Conservation (phyloP, 2,113 vertebrate genomes). For the Hippocampus guttulatus region DNA sequence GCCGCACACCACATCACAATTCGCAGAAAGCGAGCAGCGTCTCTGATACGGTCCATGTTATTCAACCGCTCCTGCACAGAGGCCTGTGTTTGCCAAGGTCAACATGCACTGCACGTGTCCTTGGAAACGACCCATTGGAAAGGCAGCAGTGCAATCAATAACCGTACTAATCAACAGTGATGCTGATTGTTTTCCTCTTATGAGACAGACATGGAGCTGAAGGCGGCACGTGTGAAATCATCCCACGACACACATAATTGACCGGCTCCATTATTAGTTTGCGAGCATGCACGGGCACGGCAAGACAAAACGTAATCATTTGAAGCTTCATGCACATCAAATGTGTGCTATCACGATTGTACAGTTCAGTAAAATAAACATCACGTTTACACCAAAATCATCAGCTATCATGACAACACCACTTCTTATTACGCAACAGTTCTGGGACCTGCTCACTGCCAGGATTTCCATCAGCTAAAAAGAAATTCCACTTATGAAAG, state of each 20-base stretch:
- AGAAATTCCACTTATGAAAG: constrained; percentile 60
- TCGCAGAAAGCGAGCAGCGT: background rate
- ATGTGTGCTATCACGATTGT: constrained; percentile 6
- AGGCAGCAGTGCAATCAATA: constrained; percentile 71
- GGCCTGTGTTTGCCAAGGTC: constrained; percentile 66
- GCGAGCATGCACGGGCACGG: background rate
- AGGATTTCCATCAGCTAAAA: constrained; percentile 69
- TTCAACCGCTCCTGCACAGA: background rate
- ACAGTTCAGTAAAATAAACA: constrained; percentile 14
- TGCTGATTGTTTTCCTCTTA: constrained; percentile 68
- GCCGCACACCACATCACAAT: constrained; percentile 19
- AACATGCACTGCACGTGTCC: constrained; percentile 42
- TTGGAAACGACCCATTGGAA: constrained; percentile 54
- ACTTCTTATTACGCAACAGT: constrained; percentile 39
- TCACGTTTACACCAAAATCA: constrained; percentile 40
- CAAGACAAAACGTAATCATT: background rate
- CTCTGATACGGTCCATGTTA: background rate
- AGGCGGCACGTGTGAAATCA: constrained; percentile 37
- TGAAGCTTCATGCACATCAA: background rate
- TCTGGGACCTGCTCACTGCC: constrained; percentile 52
- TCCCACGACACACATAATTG: constrained; percentile 9
- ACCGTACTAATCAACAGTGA: constrained; percentile 65
- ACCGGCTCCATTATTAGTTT: background rate
- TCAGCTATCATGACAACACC: constrained; percentile 25
- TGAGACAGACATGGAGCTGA: constrained; percentile 42